Evolutionary conservation across 2,888 invertebrate genomes (phyloP).

Genomic region (Geotrupes spiniger): DNA sequence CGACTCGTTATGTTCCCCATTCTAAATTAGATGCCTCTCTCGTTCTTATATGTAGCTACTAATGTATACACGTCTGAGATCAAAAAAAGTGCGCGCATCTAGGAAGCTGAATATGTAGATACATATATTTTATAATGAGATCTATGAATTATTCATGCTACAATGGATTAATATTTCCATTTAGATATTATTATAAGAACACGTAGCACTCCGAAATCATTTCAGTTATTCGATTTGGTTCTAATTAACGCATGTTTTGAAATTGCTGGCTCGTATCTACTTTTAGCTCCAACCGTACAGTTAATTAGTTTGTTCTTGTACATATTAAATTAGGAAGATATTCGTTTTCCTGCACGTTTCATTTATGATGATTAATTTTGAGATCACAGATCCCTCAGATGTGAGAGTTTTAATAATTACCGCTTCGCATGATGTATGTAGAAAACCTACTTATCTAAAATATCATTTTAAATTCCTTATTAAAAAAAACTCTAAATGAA

Average conservation of each 20-base stretch:
- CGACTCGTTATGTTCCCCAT: conserved; percentile 11
- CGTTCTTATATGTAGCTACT: neutral
- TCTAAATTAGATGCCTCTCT: conserved; percentile 4
- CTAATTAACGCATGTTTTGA: neutral
- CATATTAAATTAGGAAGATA: too few relatives aligned
- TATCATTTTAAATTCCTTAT: too few relatives aligned
- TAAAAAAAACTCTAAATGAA: too few relatives aligned
- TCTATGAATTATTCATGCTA: conserved; percentile 3
- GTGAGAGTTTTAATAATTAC: too few relatives aligned
- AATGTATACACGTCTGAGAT: neutral
- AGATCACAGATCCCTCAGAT: too few relatives aligned
- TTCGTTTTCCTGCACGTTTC: too few relatives aligned
- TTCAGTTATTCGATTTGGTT: neutral
- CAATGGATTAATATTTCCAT: conserved; percentile 1
- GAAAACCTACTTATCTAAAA: too few relatives aligned
- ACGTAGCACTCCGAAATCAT: neutral
- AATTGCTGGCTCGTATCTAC: too few relatives aligned
- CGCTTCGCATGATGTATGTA: too few relatives aligned
- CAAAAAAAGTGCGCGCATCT: neutral
- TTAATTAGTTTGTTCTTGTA: too few relatives aligned
- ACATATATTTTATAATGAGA: conserved; percentile 5
- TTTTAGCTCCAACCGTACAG: too few relatives aligned
- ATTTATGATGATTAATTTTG: too few relatives aligned
- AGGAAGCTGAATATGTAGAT: conserved; percentile 5
- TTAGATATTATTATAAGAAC: conserved; percentile 1